phyloP scores from a whole-genome alignment of 2,888 invertebrate genomes.

The Hyppa rectilinea region DNA sequence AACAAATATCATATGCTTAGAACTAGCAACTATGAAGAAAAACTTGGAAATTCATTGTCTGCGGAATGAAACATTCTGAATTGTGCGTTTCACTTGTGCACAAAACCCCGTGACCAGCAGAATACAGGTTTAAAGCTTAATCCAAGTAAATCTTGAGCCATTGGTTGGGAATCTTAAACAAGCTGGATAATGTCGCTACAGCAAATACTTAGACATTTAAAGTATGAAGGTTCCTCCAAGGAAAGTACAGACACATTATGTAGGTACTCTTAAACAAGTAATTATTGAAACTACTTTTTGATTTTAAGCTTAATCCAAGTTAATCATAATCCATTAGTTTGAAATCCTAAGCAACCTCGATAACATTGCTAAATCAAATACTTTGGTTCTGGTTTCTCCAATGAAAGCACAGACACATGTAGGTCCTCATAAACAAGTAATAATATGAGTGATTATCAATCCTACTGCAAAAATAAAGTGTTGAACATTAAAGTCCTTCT shows the following conservation, averaged over 20 bases:
- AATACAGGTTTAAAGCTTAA: background rate
- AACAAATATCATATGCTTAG: background rate
- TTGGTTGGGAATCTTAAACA: background rate
- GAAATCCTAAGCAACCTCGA: no score
- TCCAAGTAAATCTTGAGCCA: background rate
- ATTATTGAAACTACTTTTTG: no score
- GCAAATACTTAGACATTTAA: background rate
- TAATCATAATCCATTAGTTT: no score
- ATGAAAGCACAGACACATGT: background rate
- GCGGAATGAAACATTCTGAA: background rate
- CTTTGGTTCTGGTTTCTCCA: background rate
- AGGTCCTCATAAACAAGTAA: background rate
- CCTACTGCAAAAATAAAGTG: background rate
- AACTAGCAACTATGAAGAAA: background rate
- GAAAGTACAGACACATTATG: background rate
- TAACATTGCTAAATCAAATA: no score
- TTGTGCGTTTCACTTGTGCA: background rate
- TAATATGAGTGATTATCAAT: background rate
- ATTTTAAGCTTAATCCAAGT: no score
- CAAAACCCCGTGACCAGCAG: background rate
- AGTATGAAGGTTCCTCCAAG: background rate
- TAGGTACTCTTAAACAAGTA: background rate
- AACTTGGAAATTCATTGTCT: background rate
- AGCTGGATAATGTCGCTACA: background rate
- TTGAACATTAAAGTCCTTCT: background rate